Evolutionary conservation across 1,140 invertebrate species (phyloP), one percentile per base, ranked within the genome.

Genomic region (Drosophila varians): DNA sequence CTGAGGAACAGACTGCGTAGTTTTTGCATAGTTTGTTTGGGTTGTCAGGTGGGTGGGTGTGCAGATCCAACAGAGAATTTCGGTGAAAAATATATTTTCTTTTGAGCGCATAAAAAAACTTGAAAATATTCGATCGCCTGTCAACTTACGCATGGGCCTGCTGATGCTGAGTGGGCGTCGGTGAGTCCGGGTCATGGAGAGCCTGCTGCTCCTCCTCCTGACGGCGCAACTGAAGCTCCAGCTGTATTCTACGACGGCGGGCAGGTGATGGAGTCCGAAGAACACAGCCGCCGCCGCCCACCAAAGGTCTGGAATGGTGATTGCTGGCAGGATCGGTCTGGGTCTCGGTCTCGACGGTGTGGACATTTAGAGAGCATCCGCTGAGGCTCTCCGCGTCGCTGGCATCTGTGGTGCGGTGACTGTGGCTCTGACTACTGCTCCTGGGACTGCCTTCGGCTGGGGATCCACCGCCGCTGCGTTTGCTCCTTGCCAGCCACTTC

Each of bases 1-100:
- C 74, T 90, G 18, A 82, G 69, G 69, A 90, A 90, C 72, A 90
- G 77, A 70, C 87, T 90, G 71, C 89, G 77, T 70, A 90, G 61
- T 89, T 90, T 90, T 77, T 90, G 89, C 89, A 90, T 90, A 74
- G 66, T 90, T 83, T 51, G 76, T 73, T 58, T 60, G 53, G 23
- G 25, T 11, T n/a, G 4, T 1, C 21, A 18, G 6, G 19, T 21
- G 18, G 18, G 3, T 6, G 21, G n/a, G 6, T 46, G 47, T 42
- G 28, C 25, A 23, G 34, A 68, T 60, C 70, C 77, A 68, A 87
- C 77, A 38, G 61, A 75, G 54, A 89, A 84, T 84, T 89, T 89
- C 58, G 71, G 66, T 53, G 69, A 53, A 49, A 62, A 55, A 66
- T 40, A 9, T 45, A 25, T 40, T 48, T 34, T 60, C 18, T 16